Conservation (phyloP, 2,888 invertebrate genomes). For the Chalcis sispes region DNA sequence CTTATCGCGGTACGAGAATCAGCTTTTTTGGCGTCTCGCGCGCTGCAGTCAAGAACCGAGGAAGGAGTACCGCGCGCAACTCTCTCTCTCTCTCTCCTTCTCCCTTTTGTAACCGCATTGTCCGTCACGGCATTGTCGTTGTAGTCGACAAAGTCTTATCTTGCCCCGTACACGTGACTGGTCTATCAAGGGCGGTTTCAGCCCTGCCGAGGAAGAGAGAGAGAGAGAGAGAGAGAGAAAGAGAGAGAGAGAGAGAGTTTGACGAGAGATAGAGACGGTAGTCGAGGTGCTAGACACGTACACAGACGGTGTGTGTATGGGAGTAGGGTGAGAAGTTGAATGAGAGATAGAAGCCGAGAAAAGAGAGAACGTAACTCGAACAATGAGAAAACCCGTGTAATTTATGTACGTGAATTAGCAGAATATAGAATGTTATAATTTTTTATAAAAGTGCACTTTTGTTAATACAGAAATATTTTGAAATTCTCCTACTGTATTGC, state of each 20-base stretch:
- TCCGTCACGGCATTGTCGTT: constrained; percentile 34
- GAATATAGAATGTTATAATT: constrained; percentile 20
- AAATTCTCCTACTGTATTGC: background rate
- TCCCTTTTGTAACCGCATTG: constrained; percentile 38
- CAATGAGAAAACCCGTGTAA: background rate
- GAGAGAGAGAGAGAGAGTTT: too few relatives aligned
- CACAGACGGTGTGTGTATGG: too few relatives aligned
- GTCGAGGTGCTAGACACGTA: too few relatives aligned
- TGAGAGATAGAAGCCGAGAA: background rate
- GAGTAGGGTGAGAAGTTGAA: background rate
- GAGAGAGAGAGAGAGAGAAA: background rate
- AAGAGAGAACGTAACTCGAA: too few relatives aligned
- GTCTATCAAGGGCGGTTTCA: constrained; percentile 37
- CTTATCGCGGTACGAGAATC: constrained; percentile 45
- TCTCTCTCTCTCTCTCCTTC: background rate
- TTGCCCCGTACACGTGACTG: constrained; percentile 50
- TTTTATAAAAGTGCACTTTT: background rate
- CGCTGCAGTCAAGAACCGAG: background rate
- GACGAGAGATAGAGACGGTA: too few relatives aligned
- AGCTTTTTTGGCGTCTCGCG: constrained; percentile 20
- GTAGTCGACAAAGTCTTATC: constrained; percentile 48
- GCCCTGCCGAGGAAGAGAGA: background rate
- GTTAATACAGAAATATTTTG: too few relatives aligned
- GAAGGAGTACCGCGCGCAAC: background rate
- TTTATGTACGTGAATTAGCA: constrained; percentile 2